Evolutionary conservation across 2,888 invertebrate species (phyloP), one percentile per base, ranked within the genome.

Genomic region (Watsonalla binaria): DNA sequence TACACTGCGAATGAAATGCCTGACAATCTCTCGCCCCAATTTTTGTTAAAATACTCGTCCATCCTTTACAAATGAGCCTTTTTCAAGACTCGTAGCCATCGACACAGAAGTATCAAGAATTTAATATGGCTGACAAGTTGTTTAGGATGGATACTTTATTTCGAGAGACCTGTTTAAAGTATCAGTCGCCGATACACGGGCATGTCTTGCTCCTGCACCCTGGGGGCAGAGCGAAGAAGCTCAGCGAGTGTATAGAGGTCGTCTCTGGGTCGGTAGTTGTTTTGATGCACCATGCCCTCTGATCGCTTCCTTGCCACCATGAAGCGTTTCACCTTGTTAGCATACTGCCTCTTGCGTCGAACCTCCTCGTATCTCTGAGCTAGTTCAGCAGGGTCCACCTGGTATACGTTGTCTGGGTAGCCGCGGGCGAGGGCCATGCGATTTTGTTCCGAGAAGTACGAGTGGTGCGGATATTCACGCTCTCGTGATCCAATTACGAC

Each of bases 171-270:
- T 62, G 59, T 76, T 80, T 93, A 93, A 73, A 93, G 89, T 77
- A 93, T 90, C 80, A 92, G 86, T 76, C 93, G 92, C 75, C 92
- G 93, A 73, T 92, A 92, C 5, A 93, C 82, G 48, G 93, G 93
- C 51, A 92, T 85, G 56, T 92, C 92, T 59, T 92, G 91, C 60
- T 92, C 93, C 74, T 86, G 88, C 47, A 90, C 91, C 51, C 88
- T 78, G 0, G 90, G 91, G n/a, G 90, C 83, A 6, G 91, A 87
- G 61, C 90, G 87, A 54, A 93, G 80, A 48, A 93, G 81, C 67
- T 93, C 93, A 6, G 92, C 92, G 51, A 93, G 80, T 0, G 92
- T 92, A 76, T 93, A 92, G 49, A 92, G 87, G 66, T 93, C 93
- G 60, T 92, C 93, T 46, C 92, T 89, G 59, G 92, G 88, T 56